Conservation (phyloP, 2,797 vertebrate genomes). For the Scyliorhinus canicula region DNA sequence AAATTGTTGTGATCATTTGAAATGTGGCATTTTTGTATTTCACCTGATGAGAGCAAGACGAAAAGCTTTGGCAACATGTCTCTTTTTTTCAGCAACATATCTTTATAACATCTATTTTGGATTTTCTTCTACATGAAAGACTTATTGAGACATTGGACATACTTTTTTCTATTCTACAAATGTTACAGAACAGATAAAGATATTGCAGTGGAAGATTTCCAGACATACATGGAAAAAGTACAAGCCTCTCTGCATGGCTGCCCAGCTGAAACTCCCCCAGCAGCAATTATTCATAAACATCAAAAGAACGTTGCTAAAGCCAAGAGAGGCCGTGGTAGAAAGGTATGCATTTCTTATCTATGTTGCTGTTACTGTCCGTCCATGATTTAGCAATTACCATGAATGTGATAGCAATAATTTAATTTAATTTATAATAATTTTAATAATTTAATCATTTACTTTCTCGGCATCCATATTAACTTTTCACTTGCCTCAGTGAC, state of each 20-base stretch:
- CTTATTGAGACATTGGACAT: not conserved
- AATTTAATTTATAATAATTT: too few species aligned
- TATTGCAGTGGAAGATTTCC: slow-evolving; percentile 92
- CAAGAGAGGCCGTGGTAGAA: slow-evolving; percentile 63
- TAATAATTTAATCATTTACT: too few species aligned
- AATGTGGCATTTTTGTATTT: too few species aligned
- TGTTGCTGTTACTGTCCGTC: not conserved
- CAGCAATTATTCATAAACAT: slow-evolving; percentile 65
- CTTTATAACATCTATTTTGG: not conserved
- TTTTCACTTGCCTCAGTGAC: not conserved
- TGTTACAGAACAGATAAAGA: slow-evolving; percentile 73
- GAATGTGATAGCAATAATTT: not conserved
- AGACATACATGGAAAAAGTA: slow-evolving; percentile 79
- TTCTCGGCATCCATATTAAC: not conserved
- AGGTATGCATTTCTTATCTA: slow-evolving; percentile 59
- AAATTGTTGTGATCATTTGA: too few species aligned
- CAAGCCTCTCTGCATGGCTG: slow-evolving; percentile 81
- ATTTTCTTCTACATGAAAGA: not conserved
- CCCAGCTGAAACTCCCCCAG: slow-evolving; percentile 70
- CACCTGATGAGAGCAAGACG: too few species aligned
- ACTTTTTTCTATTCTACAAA: not conserved
- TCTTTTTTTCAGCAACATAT: not conserved
- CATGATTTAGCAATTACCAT: not conserved
- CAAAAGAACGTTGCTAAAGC: slow-evolving; percentile 61
- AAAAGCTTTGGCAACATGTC: too few species aligned